Evolutionary conservation across 92 coral and sea anemone species (phyloP).

Genomic region (Plumapathes pennacea): DNA sequence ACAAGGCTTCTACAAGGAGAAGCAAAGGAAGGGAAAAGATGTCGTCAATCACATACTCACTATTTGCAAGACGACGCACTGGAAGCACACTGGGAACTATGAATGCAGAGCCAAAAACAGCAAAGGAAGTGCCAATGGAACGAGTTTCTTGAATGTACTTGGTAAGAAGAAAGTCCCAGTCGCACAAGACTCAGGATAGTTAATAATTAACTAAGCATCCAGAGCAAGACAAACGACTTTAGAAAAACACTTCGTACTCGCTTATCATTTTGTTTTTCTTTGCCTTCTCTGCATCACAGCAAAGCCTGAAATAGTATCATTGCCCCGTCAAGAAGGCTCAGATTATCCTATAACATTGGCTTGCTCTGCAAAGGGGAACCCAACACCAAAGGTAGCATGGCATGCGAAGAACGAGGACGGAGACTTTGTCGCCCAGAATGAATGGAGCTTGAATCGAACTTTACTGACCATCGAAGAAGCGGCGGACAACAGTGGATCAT

Average conservation of each 20-base stretch:
- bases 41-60: no score
- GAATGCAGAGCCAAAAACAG: slow-evolving; percentile 31
- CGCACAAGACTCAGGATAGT: no score
- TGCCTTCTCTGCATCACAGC: no score
- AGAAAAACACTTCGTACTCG: no score
- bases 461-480: slow-evolving; percentile 2
- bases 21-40: no score
- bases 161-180: slow-evolving; percentile 67
- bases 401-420: slow-evolving; percentile 28
- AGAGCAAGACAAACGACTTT: no score
- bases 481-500: slow-evolving; percentile 30
- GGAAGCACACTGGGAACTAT: slow-evolving; percentile 25
- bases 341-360: slow-evolving; percentile 13
- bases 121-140: slow-evolving; percentile 8
- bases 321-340: background rate
- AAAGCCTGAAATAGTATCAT: background rate
- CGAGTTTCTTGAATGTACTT: slow-evolving; percentile 17
- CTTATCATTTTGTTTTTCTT: no score
- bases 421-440: slow-evolving; percentile 12
- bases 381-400: slow-evolving; percentile 66
- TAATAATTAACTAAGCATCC: no score
- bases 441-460: background rate
- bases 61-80: slow-evolving; percentile 2
- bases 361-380: slow-evolving; percentile 75
- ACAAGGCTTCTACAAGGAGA: slow-evolving; percentile 22